phyloP scores from a whole-genome alignment of 2,113 vertebrate species.

The Centropus unirufus region DNA sequence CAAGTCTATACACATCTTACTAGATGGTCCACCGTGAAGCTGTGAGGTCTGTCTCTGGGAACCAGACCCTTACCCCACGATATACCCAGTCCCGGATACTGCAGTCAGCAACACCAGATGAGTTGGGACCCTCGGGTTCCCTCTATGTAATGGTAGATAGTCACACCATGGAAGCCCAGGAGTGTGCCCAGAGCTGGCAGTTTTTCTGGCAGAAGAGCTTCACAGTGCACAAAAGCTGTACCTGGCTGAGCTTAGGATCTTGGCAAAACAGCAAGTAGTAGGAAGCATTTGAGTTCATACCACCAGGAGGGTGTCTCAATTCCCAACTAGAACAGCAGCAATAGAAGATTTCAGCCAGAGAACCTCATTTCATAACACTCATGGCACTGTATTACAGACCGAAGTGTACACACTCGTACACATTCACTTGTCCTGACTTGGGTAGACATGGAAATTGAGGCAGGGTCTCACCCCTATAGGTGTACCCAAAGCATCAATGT shows the following conservation, averaged over 20 bases:
- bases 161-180: background rate
- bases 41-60: background rate
- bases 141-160: background rate
- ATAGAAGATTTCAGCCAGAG: background rate
- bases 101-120: background rate
- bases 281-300: background rate
- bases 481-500: background rate
- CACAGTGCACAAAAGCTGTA: accelerated
- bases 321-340: background rate
- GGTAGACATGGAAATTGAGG: background rate
- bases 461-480: accelerated
- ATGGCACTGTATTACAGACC: accelerated
- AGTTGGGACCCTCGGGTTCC: accelerated
- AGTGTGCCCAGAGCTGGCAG: accelerated
- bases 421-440: background rate
- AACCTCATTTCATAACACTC: background rate
- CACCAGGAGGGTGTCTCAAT: background rate
- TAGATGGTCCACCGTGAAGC: background rate
- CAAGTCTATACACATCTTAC: too few relatives aligned
- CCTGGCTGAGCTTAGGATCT: background rate
- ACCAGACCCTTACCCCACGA: accelerated
- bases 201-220: background rate
- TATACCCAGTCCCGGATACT: background rate
- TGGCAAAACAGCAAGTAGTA: accelerated
- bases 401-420: background rate